phyloP scores from a whole-genome alignment of 2,113 vertebrate species.

The Butorides virescens region DNA sequence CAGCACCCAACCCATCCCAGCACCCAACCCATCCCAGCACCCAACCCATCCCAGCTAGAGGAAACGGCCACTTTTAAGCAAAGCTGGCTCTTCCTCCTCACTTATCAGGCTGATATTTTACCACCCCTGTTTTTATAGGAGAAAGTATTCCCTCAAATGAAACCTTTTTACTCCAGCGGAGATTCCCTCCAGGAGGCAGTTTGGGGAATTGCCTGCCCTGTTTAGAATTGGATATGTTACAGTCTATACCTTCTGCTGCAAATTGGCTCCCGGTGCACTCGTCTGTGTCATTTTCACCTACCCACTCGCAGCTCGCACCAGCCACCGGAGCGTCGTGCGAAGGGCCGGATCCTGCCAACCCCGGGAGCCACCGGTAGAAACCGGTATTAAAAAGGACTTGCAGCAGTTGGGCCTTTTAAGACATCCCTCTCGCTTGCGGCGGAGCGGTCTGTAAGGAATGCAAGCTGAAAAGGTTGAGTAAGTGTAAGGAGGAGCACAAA shows the following conservation, averaged over 20 bases:
- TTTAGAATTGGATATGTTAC: slow-evolving; percentile 17
- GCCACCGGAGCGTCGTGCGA: background rate
- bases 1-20: no score
- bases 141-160: background rate
- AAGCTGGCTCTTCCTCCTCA: background rate
- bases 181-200: slow-evolving; percentile 45
- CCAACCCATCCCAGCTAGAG: rapidly evolving
- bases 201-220: slow-evolving; percentile 51
- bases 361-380: background rate
- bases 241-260: slow-evolving; percentile 56
- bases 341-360: background rate
- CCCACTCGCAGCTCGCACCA: slow-evolving; percentile 6
- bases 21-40: no score
- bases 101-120: background rate
- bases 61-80: rapidly evolving
- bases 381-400: background rate
- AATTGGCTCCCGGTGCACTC: slow-evolving; percentile 40
- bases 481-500: background rate
- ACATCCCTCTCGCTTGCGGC: background rate
- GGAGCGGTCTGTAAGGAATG: background rate
- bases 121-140: background rate
- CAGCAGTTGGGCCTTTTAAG: background rate
- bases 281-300: slow-evolving; percentile 46
- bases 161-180: background rate
- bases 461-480: background rate